A percentile compares a stretch with the other conserved stretches of the same genome.
Evolutionary conservation across 1,140 invertebrate species (phyloP).

Genomic region (Ridgeia piscesae): DNA sequence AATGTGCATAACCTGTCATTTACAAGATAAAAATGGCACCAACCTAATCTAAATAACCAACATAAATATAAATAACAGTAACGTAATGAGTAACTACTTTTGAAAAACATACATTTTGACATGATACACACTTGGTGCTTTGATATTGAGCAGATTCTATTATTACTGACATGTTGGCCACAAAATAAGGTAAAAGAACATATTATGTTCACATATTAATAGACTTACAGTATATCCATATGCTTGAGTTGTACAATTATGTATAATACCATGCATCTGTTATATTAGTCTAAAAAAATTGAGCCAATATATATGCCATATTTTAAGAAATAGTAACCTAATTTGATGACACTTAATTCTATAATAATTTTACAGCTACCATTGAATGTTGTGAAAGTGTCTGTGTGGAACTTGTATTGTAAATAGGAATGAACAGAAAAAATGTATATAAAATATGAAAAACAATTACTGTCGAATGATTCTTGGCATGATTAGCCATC

Average conservation of each 20-base stretch:
- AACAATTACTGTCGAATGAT: background rate
- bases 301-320: background rate
- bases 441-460: background rate
- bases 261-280: background rate
- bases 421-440: background rate
- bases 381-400: background rate
- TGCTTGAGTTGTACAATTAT: background rate
- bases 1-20: background rate
- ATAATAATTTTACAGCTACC: background rate
- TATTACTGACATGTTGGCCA: too few relatives aligned
- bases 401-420: background rate
- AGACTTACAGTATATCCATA: background rate
- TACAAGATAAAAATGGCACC: too few relatives aligned
- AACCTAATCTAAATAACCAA: background rate
- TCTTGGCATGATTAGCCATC: background rate
- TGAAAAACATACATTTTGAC: background rate
- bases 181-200: too few relatives aligned
- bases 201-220: background rate
- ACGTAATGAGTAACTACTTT: background rate
- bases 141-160: too few relatives aligned
- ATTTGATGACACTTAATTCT: background rate
- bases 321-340: background rate
- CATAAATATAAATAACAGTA: background rate
- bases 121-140: background rate
- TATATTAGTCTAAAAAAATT: background rate